These are phyloP conservation scores for Chloromyia formosa DNA, from an alignment of 2,888 invertebrate genomes.

Conservation along the genomic window DNA sequence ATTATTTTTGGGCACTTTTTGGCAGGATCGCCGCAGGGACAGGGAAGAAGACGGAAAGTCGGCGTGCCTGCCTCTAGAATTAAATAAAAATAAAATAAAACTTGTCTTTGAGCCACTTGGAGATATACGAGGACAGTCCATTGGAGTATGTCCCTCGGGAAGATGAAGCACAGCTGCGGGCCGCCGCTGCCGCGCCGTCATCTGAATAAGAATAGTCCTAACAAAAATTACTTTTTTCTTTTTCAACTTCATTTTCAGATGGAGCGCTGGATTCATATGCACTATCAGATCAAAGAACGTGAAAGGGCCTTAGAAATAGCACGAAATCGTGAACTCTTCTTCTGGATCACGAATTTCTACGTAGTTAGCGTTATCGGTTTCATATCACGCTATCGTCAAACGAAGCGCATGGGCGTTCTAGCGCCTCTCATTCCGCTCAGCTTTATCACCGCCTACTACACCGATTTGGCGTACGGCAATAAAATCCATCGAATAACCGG, in stretches of 20 bases:
- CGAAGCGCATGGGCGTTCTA: conserved; percentile 69
- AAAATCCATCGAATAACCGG: conserved; percentile 80
- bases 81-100: too few species aligned
- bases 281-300: conserved; percentile 80
- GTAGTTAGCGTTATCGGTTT: conserved; percentile 66
- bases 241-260: conserved; percentile 64
- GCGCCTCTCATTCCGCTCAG: conserved; percentile 76
- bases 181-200: too few species aligned
- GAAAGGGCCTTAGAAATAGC: conserved; percentile 77
- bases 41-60: too few species aligned
- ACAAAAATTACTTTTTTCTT: too few species aligned
- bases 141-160: too few species aligned
- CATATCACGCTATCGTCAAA: conserved; percentile 68
- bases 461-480: conserved; percentile 80
- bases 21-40: too few species aligned
- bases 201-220: too few species aligned
- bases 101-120: not conserved
- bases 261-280: conserved; percentile 83
- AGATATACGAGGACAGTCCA: too few species aligned
- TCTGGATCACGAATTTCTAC: conserved; percentile 77
- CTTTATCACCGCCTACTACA: conserved; percentile 76
- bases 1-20: too few species aligned
- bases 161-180: too few species aligned
- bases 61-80: too few species aligned
- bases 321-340: conserved; percentile 74